Evolutionary conservation across 2,888 invertebrate species (phyloP).

Genomic region (Merodon equestris): DNA sequence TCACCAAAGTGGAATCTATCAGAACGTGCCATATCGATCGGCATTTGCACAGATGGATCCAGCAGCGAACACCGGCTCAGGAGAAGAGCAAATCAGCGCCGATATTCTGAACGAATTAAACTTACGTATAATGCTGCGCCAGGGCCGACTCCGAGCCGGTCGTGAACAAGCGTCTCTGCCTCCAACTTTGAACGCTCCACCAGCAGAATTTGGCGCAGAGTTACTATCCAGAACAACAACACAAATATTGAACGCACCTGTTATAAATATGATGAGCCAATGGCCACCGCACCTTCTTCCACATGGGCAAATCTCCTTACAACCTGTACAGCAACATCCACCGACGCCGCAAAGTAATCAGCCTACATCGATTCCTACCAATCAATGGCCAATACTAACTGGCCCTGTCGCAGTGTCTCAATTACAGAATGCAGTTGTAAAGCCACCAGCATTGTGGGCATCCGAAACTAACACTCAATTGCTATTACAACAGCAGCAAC

Average conservation of each 20-base stretch:
- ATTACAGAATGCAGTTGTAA: slow-evolving; percentile 34
- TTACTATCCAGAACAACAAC: slow-evolving; percentile 42
- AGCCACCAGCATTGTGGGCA: slow-evolving; percentile 46
- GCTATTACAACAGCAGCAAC: slow-evolving; percentile 41
- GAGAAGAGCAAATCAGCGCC: slow-evolving; percentile 68
- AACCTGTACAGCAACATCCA: slow-evolving; percentile 24
- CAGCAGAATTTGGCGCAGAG: slow-evolving; percentile 72
- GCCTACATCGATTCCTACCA: slow-evolving; percentile 12
- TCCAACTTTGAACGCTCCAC: slow-evolving; percentile 16
- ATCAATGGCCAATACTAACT: slow-evolving; percentile 53
- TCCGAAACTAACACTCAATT: slow-evolving; percentile 32
- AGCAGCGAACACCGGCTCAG: slow-evolving; percentile 10
- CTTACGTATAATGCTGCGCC: slow-evolving; percentile 73
- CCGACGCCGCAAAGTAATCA: slow-evolving; percentile 28
- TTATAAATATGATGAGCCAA: slow-evolving; percentile 71
- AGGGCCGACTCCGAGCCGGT: slow-evolving; percentile 60
- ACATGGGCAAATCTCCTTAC: slow-evolving; percentile 40
- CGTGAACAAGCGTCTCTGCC: slow-evolving; percentile 30
- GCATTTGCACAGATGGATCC: slow-evolving; percentile 37
- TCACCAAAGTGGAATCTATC: slow-evolving; percentile 43
- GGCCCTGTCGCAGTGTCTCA: slow-evolving; percentile 30
- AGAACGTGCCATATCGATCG: slow-evolving; percentile 47
- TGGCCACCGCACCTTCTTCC: slow-evolving; percentile 71
- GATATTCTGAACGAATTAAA: slow-evolving; percentile 74
- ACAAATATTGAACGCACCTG: slow-evolving; percentile 70